Percentiles rank a stretch among this genome's conserved stretches.
These are phyloP conservation scores for Philhelius pedissequus DNA, from an alignment of 2,888 invertebrate species.

Conservation along the genomic window DNA sequence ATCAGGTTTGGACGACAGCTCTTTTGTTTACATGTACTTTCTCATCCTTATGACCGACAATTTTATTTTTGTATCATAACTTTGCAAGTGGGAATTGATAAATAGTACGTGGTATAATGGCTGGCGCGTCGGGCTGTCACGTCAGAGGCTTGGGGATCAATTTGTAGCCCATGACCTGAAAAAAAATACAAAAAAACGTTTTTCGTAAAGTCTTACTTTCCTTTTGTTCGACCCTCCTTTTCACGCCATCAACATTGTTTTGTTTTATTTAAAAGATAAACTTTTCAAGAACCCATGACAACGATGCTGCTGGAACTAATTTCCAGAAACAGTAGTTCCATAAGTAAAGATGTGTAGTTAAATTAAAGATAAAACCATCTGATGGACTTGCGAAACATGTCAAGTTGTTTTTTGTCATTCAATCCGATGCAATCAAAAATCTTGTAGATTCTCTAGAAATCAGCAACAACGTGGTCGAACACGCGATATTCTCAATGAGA, in stretches of 20 bases:
- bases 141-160: too few relatives aligned
- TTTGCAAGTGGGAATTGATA: too few relatives aligned
- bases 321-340: background rate
- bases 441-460: constrained; percentile 40
- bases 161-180: too few relatives aligned
- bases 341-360: constrained; percentile 8
- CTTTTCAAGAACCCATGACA: background rate
- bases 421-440: background rate
- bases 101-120: too few relatives aligned
- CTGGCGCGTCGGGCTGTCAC: too few relatives aligned
- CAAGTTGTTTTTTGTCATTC: constrained; percentile 31
- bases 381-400: constrained; percentile 44
- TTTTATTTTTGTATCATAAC: too few relatives aligned
- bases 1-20: background rate
- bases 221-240: too few relatives aligned
- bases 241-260: too few relatives aligned
- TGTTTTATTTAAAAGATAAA: background rate
- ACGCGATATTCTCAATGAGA: constrained; percentile 31
- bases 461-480: background rate
- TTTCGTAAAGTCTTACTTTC: too few relatives aligned
- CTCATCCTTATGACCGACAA: background rate
- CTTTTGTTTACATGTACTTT: background rate
- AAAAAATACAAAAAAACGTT: too few relatives aligned
- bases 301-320: background rate
- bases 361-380: constrained; percentile 36